Conservation (phyloP, 2,113 vertebrate species). For the Sminthopsis crassicaudata region DNA sequence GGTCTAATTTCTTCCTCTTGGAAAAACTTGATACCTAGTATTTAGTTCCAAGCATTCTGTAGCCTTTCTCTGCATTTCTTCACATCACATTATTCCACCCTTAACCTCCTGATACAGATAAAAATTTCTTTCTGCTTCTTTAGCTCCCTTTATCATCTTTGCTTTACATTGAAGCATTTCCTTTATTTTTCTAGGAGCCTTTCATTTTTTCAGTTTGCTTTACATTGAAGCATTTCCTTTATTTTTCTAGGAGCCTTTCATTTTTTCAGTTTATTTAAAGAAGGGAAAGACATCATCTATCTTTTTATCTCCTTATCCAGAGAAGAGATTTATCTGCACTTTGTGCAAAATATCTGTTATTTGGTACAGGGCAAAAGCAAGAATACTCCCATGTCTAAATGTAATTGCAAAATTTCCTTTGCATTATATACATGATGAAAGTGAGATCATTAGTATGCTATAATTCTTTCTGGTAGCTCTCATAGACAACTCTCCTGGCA, state of each 20-base stretch:
- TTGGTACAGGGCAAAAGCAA: background rate
- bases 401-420: background rate
- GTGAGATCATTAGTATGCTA: background rate
- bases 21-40: background rate
- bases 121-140: background rate
- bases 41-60: background rate
- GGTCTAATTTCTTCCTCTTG: background rate
- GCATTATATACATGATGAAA: background rate
- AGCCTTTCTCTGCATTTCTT: background rate
- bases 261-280: background rate
- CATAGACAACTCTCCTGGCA: background rate
- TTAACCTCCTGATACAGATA: background rate
- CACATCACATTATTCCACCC: background rate
- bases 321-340: background rate
- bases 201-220: background rate
- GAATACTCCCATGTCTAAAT: background rate
- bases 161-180: background rate
- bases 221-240: background rate
- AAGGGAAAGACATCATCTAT: background rate
- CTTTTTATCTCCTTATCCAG: background rate
- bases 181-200: background rate
- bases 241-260: background rate
- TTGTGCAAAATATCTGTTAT: background rate
- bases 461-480: background rate
- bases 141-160: background rate